Evolutionary conservation across 2,888 invertebrate species (phyloP), one percentile per base, ranked within the genome.

Genomic region (Trimorus sp.): DNA sequence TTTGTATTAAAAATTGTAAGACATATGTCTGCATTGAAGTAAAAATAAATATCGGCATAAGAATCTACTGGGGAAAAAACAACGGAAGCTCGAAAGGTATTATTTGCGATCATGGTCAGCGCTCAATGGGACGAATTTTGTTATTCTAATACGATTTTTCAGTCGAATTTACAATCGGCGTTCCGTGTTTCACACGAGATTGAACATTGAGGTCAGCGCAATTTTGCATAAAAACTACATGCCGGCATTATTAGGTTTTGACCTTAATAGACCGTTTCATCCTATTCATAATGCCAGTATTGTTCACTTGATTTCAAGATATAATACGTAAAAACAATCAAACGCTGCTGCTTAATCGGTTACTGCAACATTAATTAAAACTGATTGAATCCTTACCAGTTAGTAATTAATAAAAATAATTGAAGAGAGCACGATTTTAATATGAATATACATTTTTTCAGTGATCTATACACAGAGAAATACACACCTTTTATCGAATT

Each of bases 241-340:
- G 71, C 71, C 26, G 60, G 54, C 66, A 58, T 73, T 81, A 81
- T 81, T 76, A 71, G 60, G 60, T 63, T 71, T 58, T 81, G 76
- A 81, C 80, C 80, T 76, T 81, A 81, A 81, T 81, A 81, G 56
- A 42, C 66, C 71, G 26, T 73, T 76, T 76, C 68, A 81, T 81
- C 54, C 71, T 71, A 71, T 75, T 79, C 70, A 68, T 76, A 81
- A 75, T 76, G 65, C 48, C 48, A 4, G 48, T 58, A 76, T 81
- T 81, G 80, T 81, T 71, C 56, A 76, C 76, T 71, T 75, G 40
- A 76, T 70, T 80, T 49, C 49, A 16, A 80, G 70, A 71, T 66
- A 63, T 53, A 75, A 74, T 60, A 15, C 63, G 49, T 15, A 58
- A 65, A 79, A 79, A 71, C 36, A 48, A 66, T 71, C 66, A 71